phyloP scores from a whole-genome alignment of 35 echinoderm and acorn worm genomes.

The Heliocidaris tuberculata region DNA sequence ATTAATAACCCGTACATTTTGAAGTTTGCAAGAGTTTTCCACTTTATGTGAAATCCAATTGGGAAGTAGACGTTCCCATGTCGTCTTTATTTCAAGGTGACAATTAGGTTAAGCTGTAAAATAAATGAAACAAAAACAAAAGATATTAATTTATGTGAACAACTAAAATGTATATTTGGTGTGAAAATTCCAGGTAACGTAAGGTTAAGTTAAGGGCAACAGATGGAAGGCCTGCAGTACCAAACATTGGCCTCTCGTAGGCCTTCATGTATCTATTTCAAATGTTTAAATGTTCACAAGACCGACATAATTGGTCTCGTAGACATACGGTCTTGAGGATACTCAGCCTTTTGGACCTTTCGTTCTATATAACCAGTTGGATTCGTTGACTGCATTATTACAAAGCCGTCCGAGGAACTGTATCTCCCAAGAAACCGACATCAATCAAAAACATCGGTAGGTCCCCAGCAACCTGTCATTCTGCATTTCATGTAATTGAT shows the following conservation, averaged over 20 bases:
- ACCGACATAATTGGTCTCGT: too few species aligned
- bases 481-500: neutral
- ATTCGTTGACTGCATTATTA: neutral
- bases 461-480: neutral
- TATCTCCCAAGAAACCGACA: neutral
- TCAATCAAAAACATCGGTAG: neutral
- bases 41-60: neutral
- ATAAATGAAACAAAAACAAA: neutral
- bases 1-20: conserved; percentile 93
- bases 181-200: too few species aligned
- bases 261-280: too few species aligned
- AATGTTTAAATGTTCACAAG: too few species aligned
- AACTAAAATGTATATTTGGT: neutral
- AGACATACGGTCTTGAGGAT: too few species aligned
- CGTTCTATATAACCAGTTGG: neutral
- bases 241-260: too few species aligned
- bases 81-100: neutral
- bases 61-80: neutral
- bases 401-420: neutral
- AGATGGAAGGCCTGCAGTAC: too few species aligned
- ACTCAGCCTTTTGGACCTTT: too few species aligned
- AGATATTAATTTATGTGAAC: neutral
- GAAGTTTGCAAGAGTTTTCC: neutral
- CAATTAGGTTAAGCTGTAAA: neutral
- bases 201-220: too few species aligned